A percentile compares a stretch with the other conserved stretches of the same genome.
phyloP scores from a whole-genome alignment of 1,140 invertebrate species.

The Phthorimaea operculella region DNA sequence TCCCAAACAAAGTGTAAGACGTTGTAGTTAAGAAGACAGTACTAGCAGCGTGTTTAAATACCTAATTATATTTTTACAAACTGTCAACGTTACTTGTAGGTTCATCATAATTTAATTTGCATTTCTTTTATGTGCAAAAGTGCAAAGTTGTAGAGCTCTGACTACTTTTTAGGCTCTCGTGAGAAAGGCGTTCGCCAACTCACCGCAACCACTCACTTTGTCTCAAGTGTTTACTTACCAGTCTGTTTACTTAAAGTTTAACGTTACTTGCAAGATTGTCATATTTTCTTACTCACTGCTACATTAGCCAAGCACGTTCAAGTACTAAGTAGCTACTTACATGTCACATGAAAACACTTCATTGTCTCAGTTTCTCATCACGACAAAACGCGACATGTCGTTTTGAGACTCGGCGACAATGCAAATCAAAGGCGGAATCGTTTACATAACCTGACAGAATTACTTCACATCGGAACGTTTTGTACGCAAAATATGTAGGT shows the following conservation, averaged over 20 bases:
- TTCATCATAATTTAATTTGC: too few species aligned
- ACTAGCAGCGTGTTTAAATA: too few species aligned
- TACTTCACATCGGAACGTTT: background rate
- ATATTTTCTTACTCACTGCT: too few species aligned
- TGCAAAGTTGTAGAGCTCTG: background rate
- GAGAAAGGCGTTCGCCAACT: background rate
- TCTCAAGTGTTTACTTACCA: background rate
- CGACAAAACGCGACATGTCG: background rate
- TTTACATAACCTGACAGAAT: conserved; percentile 6
- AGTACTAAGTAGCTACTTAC: too few species aligned
- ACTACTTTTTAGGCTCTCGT: background rate
- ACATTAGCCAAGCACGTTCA: too few species aligned
- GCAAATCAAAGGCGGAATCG: background rate
- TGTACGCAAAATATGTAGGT: conserved; percentile 15
- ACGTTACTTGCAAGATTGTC: too few species aligned
- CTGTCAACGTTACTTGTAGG: too few species aligned
- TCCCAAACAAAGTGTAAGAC: background rate
- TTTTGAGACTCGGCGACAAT: background rate
- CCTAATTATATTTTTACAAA: too few species aligned
- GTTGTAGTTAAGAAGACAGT: too few species aligned
- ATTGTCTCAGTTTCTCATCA: conserved; percentile 1
- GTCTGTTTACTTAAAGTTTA: too few species aligned
- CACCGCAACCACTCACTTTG: background rate
- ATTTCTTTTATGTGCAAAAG: too few species aligned
- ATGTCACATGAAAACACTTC: conserved; percentile 1